A percentile compares a stretch with the other conserved stretches of the same genome.
These are phyloP conservation scores for Rhyzopertha dominica DNA, from an alignment of 1,140 invertebrate genomes.

Conservation along the genomic window DNA sequence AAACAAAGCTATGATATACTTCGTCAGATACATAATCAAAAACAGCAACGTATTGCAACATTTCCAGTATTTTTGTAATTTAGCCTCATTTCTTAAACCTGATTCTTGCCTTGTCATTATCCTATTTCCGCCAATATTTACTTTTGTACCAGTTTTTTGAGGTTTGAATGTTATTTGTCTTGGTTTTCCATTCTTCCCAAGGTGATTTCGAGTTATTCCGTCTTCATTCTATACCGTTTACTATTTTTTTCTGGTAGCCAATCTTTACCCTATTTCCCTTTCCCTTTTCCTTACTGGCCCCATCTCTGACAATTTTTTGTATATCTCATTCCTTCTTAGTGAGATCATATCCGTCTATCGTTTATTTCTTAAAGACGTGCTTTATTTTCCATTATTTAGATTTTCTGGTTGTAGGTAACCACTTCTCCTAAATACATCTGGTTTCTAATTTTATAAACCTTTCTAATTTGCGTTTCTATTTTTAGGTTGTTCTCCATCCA, in stretches of 20 bases:
- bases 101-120: not conserved
- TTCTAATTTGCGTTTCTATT: conserved; percentile 3
- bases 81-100: not conserved
- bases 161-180: not conserved
- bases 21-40: no score
- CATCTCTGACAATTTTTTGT: conserved; percentile 7
- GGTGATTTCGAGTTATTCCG: no score
- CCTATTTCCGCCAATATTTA: not conserved
- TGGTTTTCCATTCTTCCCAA: not conserved
- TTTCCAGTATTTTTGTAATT: conserved; percentile 5
- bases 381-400: no score
- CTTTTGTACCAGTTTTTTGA: not conserved
- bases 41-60: no score
- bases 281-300: not conserved
- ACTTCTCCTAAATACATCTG: no score
- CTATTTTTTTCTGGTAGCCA: conserved; percentile 7
- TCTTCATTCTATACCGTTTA: conserved; percentile 1
- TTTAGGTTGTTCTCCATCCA: not conserved
- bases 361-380: no score
- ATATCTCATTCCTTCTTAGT: conserved; percentile 10
- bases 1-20: no score
- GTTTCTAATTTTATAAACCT: no score
- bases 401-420: no score
- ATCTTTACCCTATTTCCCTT: conserved; percentile 13
- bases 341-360: conserved; percentile 7